phyloP scores from a whole-genome alignment of 2,113 vertebrate species.

The Menidia beryllina region DNA sequence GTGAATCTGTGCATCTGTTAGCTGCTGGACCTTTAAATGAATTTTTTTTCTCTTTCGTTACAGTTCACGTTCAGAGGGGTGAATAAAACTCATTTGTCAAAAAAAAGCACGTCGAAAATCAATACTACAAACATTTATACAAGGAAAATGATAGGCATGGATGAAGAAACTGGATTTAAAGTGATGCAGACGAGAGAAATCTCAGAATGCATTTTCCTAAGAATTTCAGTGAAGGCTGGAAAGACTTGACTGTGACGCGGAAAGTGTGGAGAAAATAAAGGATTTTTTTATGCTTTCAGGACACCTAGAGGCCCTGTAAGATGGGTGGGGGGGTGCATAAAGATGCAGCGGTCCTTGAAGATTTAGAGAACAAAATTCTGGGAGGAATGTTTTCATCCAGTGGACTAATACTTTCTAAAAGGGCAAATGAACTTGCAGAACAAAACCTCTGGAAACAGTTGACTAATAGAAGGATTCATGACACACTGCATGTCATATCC shows the following conservation, averaged over 20 bases:
- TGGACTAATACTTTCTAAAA: slow-evolving; percentile 37
- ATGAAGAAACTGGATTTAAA: slow-evolving; percentile 29
- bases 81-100: slow-evolving; percentile 45
- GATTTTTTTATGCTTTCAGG: slow-evolving; percentile 40
- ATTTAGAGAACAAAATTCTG: slow-evolving; percentile 45
- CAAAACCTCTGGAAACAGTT: slow-evolving; percentile 27
- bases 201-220: background rate
- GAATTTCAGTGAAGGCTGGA: slow-evolving; percentile 6
- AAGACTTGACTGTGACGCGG: slow-evolving; percentile 5
- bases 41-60: background rate
- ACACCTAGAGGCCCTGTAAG: slow-evolving; percentile 36
- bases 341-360: slow-evolving; percentile 45
- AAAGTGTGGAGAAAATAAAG: slow-evolving; percentile 19
- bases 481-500: slow-evolving; percentile 14
- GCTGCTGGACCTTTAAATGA: slow-evolving; percentile 84
- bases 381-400: slow-evolving; percentile 56
- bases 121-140: slow-evolving; percentile 43
- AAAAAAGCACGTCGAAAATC: too few species aligned
- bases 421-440: slow-evolving; percentile 19
- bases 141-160: slow-evolving; percentile 23
- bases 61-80: slow-evolving; percentile 17
- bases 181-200: slow-evolving; percentile 35
- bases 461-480: slow-evolving; percentile 34
- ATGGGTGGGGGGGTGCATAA: slow-evolving; percentile 34
- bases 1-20: slow-evolving; percentile 83